A percentile compares a stretch with the other conserved stretches of the same genome.
These are phyloP conservation scores for Zaprionus davidi DNA, from an alignment of 1,140 invertebrate species.

Conservation along the genomic window DNA sequence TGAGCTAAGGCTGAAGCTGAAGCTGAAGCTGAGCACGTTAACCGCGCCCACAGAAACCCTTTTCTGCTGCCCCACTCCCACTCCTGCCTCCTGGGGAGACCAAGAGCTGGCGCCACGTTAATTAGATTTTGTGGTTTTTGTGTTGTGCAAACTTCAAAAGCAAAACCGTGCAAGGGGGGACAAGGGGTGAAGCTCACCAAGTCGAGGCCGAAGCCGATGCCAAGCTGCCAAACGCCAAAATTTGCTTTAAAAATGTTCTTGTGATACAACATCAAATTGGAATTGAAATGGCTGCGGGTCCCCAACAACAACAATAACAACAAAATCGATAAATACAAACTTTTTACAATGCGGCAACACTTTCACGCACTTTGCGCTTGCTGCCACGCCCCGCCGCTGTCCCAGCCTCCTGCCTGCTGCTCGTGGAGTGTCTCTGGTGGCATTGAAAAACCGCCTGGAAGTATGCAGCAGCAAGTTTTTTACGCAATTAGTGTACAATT, in stretches of 20 bases:
- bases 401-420: background rate
- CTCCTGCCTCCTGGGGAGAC: constrained; percentile 7
- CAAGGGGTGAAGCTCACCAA: too few relatives aligned
- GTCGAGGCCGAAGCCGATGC: background rate
- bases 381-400: background rate
- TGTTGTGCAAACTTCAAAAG: constrained; percentile 82
- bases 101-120: constrained; percentile 76
- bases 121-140: constrained; percentile 82
- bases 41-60: constrained; percentile 49
- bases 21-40: constrained; percentile 25
- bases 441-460: constrained; percentile 75
- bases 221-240: constrained; percentile 73
- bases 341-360: constrained; percentile 78
- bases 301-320: constrained; percentile 33
- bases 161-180: constrained; percentile 46
- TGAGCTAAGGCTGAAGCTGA: constrained; percentile 11
- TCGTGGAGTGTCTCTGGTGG: constrained; percentile 46
- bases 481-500: constrained; percentile 84
- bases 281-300: constrained; percentile 74
- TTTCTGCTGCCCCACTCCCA: background rate
- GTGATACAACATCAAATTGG: constrained; percentile 79
- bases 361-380: constrained; percentile 68
- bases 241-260: constrained; percentile 73
- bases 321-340: constrained; percentile 77
- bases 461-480: constrained; percentile 79